Conservation (phyloP, 1,140 invertebrate genomes). For the Hyphantria cunea region DNA sequence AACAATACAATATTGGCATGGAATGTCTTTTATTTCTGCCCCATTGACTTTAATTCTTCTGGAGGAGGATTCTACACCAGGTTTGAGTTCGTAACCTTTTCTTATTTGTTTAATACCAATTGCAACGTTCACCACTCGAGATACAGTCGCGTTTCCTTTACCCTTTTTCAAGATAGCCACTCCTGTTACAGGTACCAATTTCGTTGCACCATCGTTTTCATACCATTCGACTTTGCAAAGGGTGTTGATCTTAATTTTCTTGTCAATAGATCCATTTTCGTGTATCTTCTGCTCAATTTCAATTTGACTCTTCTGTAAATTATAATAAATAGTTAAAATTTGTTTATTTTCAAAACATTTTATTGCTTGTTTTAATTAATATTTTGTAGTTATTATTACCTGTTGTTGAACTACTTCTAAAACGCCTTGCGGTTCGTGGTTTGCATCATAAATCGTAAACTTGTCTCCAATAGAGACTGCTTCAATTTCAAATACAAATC, state of each 20-base stretch:
- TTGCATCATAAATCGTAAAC: constrained; percentile 86
- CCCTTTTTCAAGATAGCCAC: constrained; percentile 82
- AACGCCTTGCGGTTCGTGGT: constrained; percentile 84
- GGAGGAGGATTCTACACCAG: constrained; percentile 84
- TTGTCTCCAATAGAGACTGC: constrained; percentile 86
- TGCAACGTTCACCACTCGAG: constrained; percentile 82
- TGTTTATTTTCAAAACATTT: no score
- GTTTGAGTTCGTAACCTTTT: constrained; percentile 83
- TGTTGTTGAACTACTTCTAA: constrained; percentile 84
- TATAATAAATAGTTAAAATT: constrained; percentile 5
- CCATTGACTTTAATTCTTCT: constrained; percentile 84
- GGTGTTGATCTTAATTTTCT: constrained; percentile 84
- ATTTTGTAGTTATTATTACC: constrained; percentile 63
- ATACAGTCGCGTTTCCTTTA: constrained; percentile 74
- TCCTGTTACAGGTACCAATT: constrained; percentile 83
- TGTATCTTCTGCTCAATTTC: constrained; percentile 74
- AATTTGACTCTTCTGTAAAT: constrained; percentile 75
- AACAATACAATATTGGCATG: constrained; percentile 85
- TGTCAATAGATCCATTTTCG: constrained; percentile 82
- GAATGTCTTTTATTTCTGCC: constrained; percentile 84
- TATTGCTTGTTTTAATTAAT: no score
- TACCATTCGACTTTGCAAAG: constrained; percentile 87
- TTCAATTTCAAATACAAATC: constrained; percentile 88
- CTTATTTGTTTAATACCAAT: constrained; percentile 83
- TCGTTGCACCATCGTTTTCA: constrained; percentile 82